Conservation (phyloP, 2,113 vertebrate genomes). For the Cnemophilus loriae region DNA sequence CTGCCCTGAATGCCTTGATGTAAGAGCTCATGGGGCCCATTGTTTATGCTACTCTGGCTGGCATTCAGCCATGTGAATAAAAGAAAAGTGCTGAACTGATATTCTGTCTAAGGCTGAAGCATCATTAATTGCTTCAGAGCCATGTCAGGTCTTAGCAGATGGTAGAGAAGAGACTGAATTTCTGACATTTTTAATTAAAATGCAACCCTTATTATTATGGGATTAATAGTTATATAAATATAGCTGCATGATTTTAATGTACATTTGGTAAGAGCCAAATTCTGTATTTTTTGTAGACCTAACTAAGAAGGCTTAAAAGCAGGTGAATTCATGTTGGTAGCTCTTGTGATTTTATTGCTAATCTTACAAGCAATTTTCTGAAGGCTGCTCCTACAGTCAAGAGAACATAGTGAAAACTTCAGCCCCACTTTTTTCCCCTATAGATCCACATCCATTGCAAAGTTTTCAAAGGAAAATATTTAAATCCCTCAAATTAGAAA, state of each 20-base stretch:
- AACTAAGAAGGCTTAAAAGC: not conserved
- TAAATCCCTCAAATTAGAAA: not conserved
- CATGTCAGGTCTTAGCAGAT: not conserved
- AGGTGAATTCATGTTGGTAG: not conserved
- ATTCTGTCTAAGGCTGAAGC: not conserved
- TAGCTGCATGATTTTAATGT: not conserved
- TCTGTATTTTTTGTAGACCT: not conserved
- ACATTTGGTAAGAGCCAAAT: not conserved
- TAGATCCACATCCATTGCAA: not conserved
- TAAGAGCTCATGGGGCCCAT: not conserved
- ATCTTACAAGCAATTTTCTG: not conserved
- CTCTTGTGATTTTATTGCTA: not conserved
- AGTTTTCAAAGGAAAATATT: not conserved
- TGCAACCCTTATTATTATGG: not conserved
- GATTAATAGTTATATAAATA: not conserved
- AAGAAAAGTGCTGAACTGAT: conserved; percentile 7
- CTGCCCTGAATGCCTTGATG: not conserved
- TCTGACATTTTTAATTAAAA: conserved; percentile 10
- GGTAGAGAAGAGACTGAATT: not conserved
- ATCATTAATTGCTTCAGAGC: not conserved
- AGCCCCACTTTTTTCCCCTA: not conserved
- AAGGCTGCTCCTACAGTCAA: not conserved
- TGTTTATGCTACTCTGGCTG: not conserved
- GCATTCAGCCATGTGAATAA: not conserved
- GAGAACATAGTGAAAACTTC: not conserved